Evolutionary conservation across 2,797 vertebrate species (phyloP), one percentile per base, ranked within the genome.

Genomic region (Oreortyx pictus): DNA sequence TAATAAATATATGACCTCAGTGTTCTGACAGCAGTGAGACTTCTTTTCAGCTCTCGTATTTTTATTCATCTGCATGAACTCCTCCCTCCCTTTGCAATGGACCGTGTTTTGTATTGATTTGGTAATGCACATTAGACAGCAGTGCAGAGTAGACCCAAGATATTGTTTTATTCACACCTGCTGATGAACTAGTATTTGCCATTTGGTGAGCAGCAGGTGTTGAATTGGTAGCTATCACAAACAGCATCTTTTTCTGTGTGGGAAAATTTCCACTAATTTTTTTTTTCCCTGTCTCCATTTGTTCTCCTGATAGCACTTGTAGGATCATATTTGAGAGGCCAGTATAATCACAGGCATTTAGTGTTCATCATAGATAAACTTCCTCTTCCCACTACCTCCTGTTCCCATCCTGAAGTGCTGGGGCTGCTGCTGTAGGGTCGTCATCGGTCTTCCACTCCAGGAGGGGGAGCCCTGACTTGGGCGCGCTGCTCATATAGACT

Each of bases 101-200:
- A 23, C 66, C 82, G 62, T 44, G 57, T 66, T 89, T 67, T 35
- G 35, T 90, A 94, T 94, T 81, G 90, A 95, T 93, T 94, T 79
- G 74, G 64, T 83, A 65, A 82, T 67, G 87, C 54, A 20, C 64
- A 84, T 82, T 60, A 67, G 90, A 87, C 87, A 88, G 82, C 80
- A 70, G 66, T 16, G 47, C 82, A 92, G 89, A 81, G 52, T 5
- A 79, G 66, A 89, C 46, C 92, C 89, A 73, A 19, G 61, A 90
- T 13, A 61, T 89, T 73, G 76, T 75, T 94, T 50, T 50, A 39
- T 72, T 83, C 79, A n/a, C 41, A 88, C 84, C 92, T 5, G 11
- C 78, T 57, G 60, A 59, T 93, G 89, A 94, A 92, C 96, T 92
- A 94, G 82, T 89, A 81, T 41, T 66, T 49, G 82, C 80, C 74